Conservation (phyloP, 2,797 vertebrate genomes). For the Chaenodraco wilsoni region DNA sequence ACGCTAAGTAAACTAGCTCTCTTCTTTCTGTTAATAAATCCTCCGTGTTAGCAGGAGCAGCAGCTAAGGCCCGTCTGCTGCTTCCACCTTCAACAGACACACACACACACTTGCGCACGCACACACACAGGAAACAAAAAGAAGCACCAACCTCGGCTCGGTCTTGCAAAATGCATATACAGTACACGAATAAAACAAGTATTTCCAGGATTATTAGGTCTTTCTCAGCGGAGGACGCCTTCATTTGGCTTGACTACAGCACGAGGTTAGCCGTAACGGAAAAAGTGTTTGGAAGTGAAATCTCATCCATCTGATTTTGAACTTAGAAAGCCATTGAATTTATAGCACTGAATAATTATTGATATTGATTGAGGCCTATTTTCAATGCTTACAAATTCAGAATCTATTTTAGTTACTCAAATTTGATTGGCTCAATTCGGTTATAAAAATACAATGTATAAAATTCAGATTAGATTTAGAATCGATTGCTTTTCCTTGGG, state of each 20-base stretch:
- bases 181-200: slow-evolving; percentile 86
- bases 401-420: no score
- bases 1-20: slow-evolving; percentile 57
- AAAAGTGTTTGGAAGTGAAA: background rate
- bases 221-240: slow-evolving; percentile 67
- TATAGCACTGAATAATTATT: no score
- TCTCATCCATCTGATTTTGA: no score
- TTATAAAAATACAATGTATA: no score
- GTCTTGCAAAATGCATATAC: slow-evolving; percentile 77
- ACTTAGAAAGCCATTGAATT: no score
- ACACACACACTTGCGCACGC: slow-evolving; percentile 15
- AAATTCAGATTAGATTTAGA: no score
- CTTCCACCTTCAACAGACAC: slow-evolving; percentile 52
- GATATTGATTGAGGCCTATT: no score
- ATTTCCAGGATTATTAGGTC: slow-evolving; percentile 86
- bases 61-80: slow-evolving; percentile 48
- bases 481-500: no score
- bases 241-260: slow-evolving; percentile 72
- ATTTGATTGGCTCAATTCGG: no score
- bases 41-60: slow-evolving; percentile 53
- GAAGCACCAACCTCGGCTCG: slow-evolving; percentile 66
- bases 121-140: background rate
- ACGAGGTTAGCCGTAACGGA: slow-evolving; percentile 31
- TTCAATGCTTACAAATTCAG: no score
- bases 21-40: slow-evolving; percentile 35